These are phyloP conservation scores for Pristionchus japonicus DNA, from an alignment of 2,888 invertebrate genomes.

Conservation along the genomic window DNA sequence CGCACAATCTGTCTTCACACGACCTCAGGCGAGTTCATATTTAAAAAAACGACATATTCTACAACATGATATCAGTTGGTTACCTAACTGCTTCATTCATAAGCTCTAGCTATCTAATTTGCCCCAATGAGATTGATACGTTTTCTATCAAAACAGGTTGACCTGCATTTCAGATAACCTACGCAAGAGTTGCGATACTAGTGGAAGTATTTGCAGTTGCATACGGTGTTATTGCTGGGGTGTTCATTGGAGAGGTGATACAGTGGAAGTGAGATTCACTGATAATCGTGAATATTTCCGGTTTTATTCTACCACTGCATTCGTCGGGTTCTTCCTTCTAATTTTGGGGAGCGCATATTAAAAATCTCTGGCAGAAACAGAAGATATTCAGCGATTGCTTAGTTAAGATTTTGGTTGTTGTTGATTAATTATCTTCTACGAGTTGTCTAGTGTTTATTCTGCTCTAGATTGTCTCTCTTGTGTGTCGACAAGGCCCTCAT, in stretches of 20 bases:
- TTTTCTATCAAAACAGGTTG: neutral
- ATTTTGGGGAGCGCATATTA: neutral
- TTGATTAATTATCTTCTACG: neutral
- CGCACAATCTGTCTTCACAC: neutral
- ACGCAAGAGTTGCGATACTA: neutral
- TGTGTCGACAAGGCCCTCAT: neutral
- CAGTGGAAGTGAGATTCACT: neutral
- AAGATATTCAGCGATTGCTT: neutral
- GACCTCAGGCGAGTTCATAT: neutral
- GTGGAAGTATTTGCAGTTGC: conserved; percentile 5
- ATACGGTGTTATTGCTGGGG: neutral
- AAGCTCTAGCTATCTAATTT: no score
- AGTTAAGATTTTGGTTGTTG: neutral
- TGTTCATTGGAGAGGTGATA: conserved; percentile 5
- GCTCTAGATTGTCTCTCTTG: neutral
- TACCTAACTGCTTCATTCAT: neutral
- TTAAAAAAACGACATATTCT: no score
- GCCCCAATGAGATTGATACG: no score
- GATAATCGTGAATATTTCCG: neutral
- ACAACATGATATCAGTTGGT: no score
- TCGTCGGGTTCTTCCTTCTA: neutral
- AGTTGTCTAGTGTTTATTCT: neutral
- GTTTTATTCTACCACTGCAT: neutral
- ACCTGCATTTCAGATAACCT: neutral
- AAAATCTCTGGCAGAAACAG: neutral